phyloP scores from a whole-genome alignment of 2,888 invertebrate species.

The Agonopterix heracliana region DNA sequence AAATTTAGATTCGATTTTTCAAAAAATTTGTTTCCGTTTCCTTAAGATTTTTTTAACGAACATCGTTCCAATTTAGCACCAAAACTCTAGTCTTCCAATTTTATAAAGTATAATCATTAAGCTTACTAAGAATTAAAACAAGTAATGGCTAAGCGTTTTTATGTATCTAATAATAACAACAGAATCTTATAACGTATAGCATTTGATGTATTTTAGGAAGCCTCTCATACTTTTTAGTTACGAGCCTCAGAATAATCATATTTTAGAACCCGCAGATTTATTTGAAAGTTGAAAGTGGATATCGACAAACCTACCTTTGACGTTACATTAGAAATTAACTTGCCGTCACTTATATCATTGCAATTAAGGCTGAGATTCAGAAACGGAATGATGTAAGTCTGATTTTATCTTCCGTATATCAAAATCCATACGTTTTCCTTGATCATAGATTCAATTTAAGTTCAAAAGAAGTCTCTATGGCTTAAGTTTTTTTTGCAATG shows the following conservation, averaged over 20 bases:
- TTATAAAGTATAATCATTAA: constrained; percentile 62
- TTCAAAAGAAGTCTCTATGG: too few species aligned
- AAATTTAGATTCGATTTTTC: constrained; percentile 30
- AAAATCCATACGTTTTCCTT: too few species aligned
- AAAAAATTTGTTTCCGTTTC: constrained; percentile 29
- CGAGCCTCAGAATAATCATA: neutral
- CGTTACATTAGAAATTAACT: too few species aligned
- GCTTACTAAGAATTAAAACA: constrained; percentile 68
- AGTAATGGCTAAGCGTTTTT: constrained; percentile 67
- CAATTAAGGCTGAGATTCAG: too few species aligned
- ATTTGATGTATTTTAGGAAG: constrained; percentile 62
- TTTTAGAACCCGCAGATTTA: too few species aligned
- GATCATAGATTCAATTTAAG: too few species aligned
- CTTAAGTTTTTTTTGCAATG: too few species aligned
- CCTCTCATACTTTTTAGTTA: constrained; percentile 57
- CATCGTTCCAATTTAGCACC: constrained; percentile 71
- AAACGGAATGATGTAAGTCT: too few species aligned
- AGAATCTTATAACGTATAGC: constrained; percentile 69
- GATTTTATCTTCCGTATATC: too few species aligned
- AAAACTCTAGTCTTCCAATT: constrained; percentile 74
- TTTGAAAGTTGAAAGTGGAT: too few species aligned
- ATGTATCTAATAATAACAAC: constrained; percentile 74
- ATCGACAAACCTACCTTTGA: too few species aligned
- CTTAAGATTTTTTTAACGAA: constrained; percentile 45
- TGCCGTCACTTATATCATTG: too few species aligned